Evolutionary conservation across 2,888 invertebrate species (phyloP).

Genomic region (Zygogramma bicolorata): DNA sequence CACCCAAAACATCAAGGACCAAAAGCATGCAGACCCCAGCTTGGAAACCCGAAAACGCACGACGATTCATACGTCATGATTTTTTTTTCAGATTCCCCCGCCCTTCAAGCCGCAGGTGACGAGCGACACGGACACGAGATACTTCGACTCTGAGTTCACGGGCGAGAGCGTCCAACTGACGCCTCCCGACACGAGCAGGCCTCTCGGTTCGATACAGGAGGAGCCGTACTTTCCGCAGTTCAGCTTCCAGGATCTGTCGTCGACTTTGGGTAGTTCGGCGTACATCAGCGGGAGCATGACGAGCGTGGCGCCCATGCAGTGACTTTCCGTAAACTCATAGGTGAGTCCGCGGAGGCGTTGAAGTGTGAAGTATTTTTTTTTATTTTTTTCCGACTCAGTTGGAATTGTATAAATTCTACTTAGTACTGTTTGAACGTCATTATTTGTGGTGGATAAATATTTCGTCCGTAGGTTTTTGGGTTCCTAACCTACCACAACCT

Average conservation of each 20-base stretch:
- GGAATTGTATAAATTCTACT: too few relatives aligned
- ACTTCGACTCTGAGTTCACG: conserved; percentile 99
- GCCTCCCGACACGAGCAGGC: conserved; percentile 82
- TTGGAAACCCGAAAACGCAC: too few relatives aligned
- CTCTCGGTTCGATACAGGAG: conserved; percentile 76
- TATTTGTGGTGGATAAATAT: too few relatives aligned
- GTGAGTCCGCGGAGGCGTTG: too few relatives aligned
- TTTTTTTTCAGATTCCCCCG: conserved; percentile 81
- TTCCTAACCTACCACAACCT: too few relatives aligned
- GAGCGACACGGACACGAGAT: conserved; percentile 96
- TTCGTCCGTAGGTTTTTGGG: too few relatives aligned
- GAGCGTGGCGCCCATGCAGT: conserved; percentile 68
- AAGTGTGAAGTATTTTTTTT: too few relatives aligned
- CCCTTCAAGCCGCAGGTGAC: conserved; percentile 94
- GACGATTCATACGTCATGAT: too few relatives aligned
- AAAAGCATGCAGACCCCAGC: too few relatives aligned
- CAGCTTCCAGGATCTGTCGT: conserved; percentile 82
- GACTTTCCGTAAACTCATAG: conserved; percentile 39
- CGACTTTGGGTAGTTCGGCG: conserved; percentile 74
- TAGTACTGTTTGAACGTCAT: too few relatives aligned
- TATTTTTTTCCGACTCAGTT: too few relatives aligned
- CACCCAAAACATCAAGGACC: too few relatives aligned
- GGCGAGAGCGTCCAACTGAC: conserved; percentile 97
- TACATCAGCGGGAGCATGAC: conserved; percentile 75
- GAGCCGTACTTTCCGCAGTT: conserved; percentile 82